Percentiles rank a stretch among this genome's conserved stretches.
phyloP scores from a whole-genome alignment of 2,797 vertebrate genomes.

The Cynopterus sphinx region DNA sequence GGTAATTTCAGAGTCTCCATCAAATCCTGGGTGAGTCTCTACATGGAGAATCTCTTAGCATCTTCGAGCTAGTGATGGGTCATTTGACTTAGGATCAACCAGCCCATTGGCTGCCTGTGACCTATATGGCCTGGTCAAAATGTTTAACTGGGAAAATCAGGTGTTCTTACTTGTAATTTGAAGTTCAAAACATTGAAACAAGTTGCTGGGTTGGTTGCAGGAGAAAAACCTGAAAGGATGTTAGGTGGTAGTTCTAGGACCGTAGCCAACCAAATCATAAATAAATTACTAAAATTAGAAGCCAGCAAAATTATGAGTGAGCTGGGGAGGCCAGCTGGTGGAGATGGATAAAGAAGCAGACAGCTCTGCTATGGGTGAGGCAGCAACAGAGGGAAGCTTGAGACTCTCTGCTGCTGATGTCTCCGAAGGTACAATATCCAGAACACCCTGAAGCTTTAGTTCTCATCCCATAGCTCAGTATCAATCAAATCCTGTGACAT shows the following conservation, averaged over 20 bases:
- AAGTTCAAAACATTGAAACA: constrained; percentile 11
- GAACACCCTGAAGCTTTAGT: not conserved
- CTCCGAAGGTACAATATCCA: not conserved
- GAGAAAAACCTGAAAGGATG: not conserved
- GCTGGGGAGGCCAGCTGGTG: too few relatives aligned
- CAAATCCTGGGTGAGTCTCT: not conserved
- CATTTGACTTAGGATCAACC: not conserved
- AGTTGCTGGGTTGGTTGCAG: not conserved
- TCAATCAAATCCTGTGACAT: not conserved
- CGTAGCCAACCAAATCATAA: not conserved
- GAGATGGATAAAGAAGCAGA: not conserved
- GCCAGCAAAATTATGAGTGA: not conserved
- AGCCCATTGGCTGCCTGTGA: not conserved
- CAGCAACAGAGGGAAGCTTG: not conserved
- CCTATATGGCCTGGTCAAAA: not conserved
- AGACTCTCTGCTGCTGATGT: not conserved
- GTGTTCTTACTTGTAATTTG: not conserved
- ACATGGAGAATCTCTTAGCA: not conserved
- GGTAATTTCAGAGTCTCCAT: not conserved
- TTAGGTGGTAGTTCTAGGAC: not conserved
- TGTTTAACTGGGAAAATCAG: not conserved
- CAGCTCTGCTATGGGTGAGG: not conserved
- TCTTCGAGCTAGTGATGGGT: not conserved
- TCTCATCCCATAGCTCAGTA: not conserved
- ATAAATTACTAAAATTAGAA: not conserved